These are phyloP conservation scores for Drepanosiphum platanoidis DNA, from an alignment of 2,888 invertebrate genomes.

Conservation along the genomic window DNA sequence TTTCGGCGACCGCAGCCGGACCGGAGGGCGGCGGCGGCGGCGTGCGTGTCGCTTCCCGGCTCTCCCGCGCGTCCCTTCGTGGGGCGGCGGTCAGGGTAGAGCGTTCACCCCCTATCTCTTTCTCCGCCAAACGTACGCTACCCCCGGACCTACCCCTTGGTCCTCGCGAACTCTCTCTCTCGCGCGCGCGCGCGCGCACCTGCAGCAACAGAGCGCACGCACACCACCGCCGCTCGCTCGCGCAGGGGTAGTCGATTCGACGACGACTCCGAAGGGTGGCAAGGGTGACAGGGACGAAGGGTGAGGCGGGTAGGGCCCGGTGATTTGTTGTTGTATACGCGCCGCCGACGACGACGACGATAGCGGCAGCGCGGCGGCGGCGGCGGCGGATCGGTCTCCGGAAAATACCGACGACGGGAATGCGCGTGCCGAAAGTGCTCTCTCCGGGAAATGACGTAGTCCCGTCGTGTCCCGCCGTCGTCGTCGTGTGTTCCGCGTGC, in stretches of 20 bases:
- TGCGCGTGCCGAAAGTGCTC: conserved; percentile 46
- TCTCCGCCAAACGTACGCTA: background rate
- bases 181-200: background rate
- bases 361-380: background rate
- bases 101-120: too few relatives aligned
- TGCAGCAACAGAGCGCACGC: background rate
- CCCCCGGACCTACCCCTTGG: background rate
- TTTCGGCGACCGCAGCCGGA: too few relatives aligned
- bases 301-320: background rate
- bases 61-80: too few relatives aligned
- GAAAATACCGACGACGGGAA: conserved; percentile 39
- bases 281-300: background rate
- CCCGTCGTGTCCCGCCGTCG: conserved; percentile 29
- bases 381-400: conserved; percentile 42
- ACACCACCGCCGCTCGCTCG: background rate
- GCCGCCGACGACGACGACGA: background rate
- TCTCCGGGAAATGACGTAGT: conserved; percentile 50
- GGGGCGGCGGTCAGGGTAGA: too few relatives aligned
- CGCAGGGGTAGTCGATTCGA: conserved; percentile 6
- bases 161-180: too few relatives aligned
- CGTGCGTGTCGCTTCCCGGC: too few relatives aligned
- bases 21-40: background rate
- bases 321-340: conserved; percentile 37
- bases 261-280: background rate
- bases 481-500: conserved; percentile 51